Percentiles rank a stretch among this genome's conserved stretches.
Conservation (phyloP, 2,888 invertebrate genomes). For the Xestia xanthographa region DNA sequence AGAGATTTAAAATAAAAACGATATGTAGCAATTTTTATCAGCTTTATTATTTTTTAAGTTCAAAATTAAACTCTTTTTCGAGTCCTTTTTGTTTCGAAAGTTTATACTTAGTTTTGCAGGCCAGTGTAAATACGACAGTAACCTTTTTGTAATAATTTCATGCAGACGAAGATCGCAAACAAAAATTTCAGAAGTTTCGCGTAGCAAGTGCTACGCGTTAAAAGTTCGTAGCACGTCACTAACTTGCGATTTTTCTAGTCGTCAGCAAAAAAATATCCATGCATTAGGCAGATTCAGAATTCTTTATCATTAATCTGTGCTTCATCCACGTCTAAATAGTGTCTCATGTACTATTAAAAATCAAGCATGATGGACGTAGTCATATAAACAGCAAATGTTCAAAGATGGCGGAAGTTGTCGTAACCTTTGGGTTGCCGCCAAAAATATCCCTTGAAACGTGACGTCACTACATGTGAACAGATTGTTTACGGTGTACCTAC, state of each 20-base stretch:
- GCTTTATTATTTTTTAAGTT: too few relatives aligned
- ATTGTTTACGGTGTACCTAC: conserved; percentile 36
- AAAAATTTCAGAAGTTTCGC: neutral
- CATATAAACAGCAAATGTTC: conserved; percentile 31
- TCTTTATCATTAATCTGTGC: neutral
- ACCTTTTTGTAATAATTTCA: too few relatives aligned
- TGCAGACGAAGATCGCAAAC: too few relatives aligned
- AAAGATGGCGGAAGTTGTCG: conserved; percentile 40
- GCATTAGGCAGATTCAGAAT: neutral
- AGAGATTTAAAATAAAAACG: too few relatives aligned
- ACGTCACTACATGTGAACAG: conserved; percentile 30
- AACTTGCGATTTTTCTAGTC: neutral
- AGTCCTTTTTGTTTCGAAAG: too few relatives aligned
- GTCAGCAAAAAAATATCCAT: neutral
- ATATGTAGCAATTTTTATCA: too few relatives aligned
- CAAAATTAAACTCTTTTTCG: too few relatives aligned
- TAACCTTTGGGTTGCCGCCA: conserved; percentile 59
- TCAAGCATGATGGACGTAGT: conserved; percentile 4
- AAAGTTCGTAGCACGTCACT: conserved; percentile 16
- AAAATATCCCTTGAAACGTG: conserved; percentile 53
- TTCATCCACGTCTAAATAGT: conserved; percentile 7
- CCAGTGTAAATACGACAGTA: too few relatives aligned
- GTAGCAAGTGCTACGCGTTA: conserved; percentile 19
- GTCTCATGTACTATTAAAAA: neutral
- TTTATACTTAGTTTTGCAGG: too few relatives aligned